phyloP scores from a whole-genome alignment of 2,888 invertebrate genomes.

The Unio delphinus region DNA sequence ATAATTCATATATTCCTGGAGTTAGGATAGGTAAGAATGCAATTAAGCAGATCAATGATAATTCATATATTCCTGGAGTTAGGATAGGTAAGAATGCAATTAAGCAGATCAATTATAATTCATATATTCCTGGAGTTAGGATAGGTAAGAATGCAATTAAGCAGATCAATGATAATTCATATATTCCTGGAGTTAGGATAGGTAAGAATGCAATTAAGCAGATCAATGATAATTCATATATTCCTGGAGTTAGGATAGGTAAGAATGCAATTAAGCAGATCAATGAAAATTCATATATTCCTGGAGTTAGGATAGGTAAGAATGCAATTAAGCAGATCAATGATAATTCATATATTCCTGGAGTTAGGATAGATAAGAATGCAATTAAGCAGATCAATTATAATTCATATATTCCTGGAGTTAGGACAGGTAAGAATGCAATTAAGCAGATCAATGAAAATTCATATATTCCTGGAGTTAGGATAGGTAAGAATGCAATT shows the following conservation, averaged over 20 bases:
- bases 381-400: too few relatives aligned
- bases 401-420: too few relatives aligned
- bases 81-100: conserved; percentile 30
- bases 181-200: conserved; percentile 25
- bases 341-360: conserved; percentile 1
- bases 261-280: conserved; percentile 2
- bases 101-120: too few relatives aligned
- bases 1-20: conserved; percentile 7
- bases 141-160: conserved; percentile 26
- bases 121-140: conserved; percentile 20
- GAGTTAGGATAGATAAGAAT: conserved; percentile 38
- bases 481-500: too few relatives aligned
- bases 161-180: too few relatives aligned
- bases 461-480: too few relatives aligned
- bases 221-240: too few relatives aligned
- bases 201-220: conserved; percentile 20
- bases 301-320: conserved; percentile 41
- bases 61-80: conserved; percentile 15
- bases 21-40: conserved; percentile 35
- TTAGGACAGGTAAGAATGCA: too few relatives aligned
- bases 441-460: too few relatives aligned
- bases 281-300: too few relatives aligned
- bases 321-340: too few relatives aligned
- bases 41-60: too few relatives aligned
- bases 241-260: conserved; percentile 37